These are phyloP conservation scores for Troides aeacus DNA, from an alignment of 2,888 invertebrate species.

Conservation along the genomic window DNA sequence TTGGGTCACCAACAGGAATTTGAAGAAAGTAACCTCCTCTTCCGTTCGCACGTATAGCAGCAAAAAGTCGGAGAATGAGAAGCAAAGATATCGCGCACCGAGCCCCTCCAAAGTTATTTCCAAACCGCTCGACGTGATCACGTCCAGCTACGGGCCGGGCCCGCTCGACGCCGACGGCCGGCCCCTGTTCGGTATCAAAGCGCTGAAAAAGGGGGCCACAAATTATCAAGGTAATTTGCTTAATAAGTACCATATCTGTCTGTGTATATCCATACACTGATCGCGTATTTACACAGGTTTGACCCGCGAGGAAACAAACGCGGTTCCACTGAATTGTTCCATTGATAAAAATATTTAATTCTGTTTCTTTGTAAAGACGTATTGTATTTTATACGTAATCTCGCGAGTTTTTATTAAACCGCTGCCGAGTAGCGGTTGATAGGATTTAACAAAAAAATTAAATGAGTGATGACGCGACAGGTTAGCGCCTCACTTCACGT, in stretches of 20 bases:
- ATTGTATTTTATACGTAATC: too few species aligned
- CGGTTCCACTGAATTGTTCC: too few species aligned
- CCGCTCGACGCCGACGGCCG: conserved; percentile 89
- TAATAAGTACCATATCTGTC: too few species aligned
- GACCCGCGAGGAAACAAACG: not conserved
- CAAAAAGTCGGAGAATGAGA: conserved; percentile 65
- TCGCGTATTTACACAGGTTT: not conserved
- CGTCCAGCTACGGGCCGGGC: conserved; percentile 90
- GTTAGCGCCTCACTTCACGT: too few species aligned
- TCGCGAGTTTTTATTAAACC: too few species aligned
- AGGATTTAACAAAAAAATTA: too few species aligned
- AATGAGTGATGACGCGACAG: too few species aligned
- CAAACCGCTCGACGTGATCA: conserved; percentile 83
- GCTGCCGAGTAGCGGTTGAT: too few species aligned
- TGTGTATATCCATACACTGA: not conserved
- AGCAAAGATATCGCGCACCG: conserved; percentile 61
- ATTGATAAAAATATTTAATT: too few species aligned
- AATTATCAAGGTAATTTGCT: conserved; percentile 81
- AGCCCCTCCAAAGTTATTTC: conserved; percentile 65
- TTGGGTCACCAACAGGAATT: conserved; percentile 81
- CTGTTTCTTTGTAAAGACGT: too few species aligned
- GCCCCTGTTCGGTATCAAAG: conserved; percentile 89
- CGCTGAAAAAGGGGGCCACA: conserved; percentile 81
- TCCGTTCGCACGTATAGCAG: conserved; percentile 55
- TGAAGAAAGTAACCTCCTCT: conserved; percentile 77